Conservation (phyloP, 2,113 vertebrate species). For the Pteropus alecto region DNA sequence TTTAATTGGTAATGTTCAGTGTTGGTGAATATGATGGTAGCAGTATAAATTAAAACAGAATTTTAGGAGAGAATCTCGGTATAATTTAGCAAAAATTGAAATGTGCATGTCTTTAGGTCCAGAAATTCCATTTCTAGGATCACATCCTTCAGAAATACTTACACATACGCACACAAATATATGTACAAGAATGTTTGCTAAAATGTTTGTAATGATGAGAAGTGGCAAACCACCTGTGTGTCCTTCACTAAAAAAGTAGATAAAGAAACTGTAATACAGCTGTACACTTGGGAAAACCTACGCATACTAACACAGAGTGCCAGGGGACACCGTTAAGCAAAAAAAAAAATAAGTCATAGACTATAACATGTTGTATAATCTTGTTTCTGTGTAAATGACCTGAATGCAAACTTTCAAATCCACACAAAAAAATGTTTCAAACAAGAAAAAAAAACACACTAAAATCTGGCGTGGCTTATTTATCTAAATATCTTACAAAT, state of each 20-base stretch:
- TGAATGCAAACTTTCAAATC: neutral
- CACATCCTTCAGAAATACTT: neutral
- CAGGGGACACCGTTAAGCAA: neutral
- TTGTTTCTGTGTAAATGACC: neutral
- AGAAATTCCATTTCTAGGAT: neutral
- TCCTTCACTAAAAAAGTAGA: neutral
- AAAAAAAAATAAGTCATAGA: neutral
- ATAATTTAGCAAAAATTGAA: slow-evolving; percentile 44
- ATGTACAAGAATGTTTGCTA: neutral
- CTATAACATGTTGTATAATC: neutral
- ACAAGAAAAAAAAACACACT: neutral
- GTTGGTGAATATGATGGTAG: neutral
- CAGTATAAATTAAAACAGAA: neutral
- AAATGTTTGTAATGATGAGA: neutral
- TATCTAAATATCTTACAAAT: neutral
- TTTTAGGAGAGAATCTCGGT: neutral
- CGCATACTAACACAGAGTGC: neutral
- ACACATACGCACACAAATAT: neutral
- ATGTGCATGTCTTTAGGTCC: neutral
- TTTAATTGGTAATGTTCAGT: neutral
- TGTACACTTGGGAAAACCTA: neutral
- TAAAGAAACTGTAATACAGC: neutral
- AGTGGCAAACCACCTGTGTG: neutral
- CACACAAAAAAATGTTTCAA: neutral
- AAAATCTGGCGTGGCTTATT: neutral